Evolutionary conservation across 2,888 invertebrate species (phyloP), one percentile per base, ranked within the genome.

Genomic region (Toxonevra muliebris): DNA sequence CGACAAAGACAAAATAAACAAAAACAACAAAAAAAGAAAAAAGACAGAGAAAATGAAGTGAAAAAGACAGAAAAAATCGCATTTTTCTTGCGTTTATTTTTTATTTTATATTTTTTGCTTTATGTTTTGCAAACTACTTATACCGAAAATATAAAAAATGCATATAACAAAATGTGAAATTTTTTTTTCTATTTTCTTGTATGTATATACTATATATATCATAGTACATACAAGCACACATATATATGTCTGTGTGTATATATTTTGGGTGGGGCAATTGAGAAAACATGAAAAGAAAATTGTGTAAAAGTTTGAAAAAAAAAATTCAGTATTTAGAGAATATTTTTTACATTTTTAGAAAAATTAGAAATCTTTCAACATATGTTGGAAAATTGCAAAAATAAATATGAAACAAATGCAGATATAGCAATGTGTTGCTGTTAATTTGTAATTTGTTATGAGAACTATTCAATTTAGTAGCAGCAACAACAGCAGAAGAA

Each of bases 251-350:
- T 15, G 48, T 48, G 48, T 41, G 19, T 48, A 53, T 66, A 41
- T 11, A 53, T 59, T 69, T 64, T 66, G 68, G 71, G 69, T 66
- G 68, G 64, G 61, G 68, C 67, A 30, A 48, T 52, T 42, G 20
- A 12, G 40, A 52, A 20, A 57, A 61, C 11, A 57, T 48, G 41
- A 59, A 19, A 48, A 66, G 57, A 52, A 50, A 66, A 43, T 20
- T 20, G 54, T 13, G 61, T 13, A n/a, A 30, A 54, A 61, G 30
- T 19, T 40, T 15, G 40, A 66, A 55, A 43, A 58, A 57, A 57
- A 42, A 58, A 58, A 54, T 20, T 30, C 40, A n/a, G 42, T 45
- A 13, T 11, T 10, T 45, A n/a, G n/a, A n/a, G n/a, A n/a, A n/a
- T n/a, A n/a, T n/a, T n/a, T n/a, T n/a, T n/a, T n/a, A n/a, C n/a